Percentiles rank a stretch among this genome's conserved stretches.
Evolutionary conservation across 2,888 invertebrate species (phyloP).

Genomic region (Amphimallon solstitiale): DNA sequence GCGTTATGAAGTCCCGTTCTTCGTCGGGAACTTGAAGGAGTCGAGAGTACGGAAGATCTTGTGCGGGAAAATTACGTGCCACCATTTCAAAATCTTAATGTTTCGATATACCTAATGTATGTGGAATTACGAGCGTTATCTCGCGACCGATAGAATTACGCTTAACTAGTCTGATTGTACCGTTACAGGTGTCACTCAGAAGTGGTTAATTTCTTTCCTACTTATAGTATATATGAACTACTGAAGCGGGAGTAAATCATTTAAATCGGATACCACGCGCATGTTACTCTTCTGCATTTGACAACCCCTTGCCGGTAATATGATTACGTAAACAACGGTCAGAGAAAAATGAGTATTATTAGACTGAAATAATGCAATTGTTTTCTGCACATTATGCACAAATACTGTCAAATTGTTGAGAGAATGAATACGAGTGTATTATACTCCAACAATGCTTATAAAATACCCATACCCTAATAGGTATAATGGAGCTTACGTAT

Average conservation of each 20-base stretch:
- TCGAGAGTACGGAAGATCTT: slow-evolving; percentile 61
- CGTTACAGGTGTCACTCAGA: slow-evolving; percentile 41
- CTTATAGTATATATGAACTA: slow-evolving; percentile 45
- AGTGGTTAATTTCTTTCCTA: slow-evolving; percentile 46
- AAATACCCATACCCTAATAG: too few relatives aligned
- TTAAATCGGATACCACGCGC: slow-evolving; percentile 37
- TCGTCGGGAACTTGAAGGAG: slow-evolving; percentile 61
- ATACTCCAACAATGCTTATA: too few relatives aligned
- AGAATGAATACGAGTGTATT: too few relatives aligned
- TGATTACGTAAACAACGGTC: neutral
- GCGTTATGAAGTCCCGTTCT: slow-evolving; percentile 59
- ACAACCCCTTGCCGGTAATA: slow-evolving; percentile 27
- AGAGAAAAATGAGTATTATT: neutral
- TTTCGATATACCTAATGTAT: neutral
- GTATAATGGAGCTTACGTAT: too few relatives aligned
- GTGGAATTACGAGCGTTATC: neutral
- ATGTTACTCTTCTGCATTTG: slow-evolving; percentile 33
- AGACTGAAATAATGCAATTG: neutral
- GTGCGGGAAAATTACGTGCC: slow-evolving; percentile 60
- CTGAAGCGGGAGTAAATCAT: slow-evolving; percentile 41
- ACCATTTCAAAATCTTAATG: slow-evolving; percentile 53
- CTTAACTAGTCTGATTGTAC: slow-evolving; percentile 18
- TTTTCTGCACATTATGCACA: too few relatives aligned
- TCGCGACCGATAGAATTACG: neutral
- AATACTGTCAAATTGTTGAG: too few relatives aligned